A percentile compares a stretch with the other conserved stretches of the same genome.
These are phyloP conservation scores for Enteromius unitaeniatus DNA, from an alignment of 2,797 vertebrate species.

Conservation along the genomic window DNA sequence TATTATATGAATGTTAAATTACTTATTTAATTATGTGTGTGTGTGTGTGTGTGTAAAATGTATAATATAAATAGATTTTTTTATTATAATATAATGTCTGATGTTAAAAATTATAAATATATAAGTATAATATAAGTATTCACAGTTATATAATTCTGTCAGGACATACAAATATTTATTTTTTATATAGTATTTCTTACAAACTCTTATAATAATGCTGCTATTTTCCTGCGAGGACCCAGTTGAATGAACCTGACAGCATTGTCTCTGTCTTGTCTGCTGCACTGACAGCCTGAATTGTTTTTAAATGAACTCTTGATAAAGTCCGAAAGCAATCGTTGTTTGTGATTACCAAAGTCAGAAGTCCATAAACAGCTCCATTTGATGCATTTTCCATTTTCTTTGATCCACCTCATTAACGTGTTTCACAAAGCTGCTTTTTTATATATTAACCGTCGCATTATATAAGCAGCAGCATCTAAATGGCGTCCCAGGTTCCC, in stretches of 20 bases:
- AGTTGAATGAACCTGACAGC: neutral
- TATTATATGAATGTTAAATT: too few species aligned
- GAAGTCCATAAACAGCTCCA: neutral
- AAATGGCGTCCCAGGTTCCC: neutral
- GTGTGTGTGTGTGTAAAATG: too few species aligned
- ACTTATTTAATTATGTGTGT: too few species aligned
- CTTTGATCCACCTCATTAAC: slow-evolving; percentile 15
- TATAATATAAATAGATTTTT: too few species aligned
- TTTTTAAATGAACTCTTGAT: slow-evolving; percentile 9
- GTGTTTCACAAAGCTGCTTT: neutral
- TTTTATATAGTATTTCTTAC: neutral
- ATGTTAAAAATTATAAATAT: too few species aligned
- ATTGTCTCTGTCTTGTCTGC: neutral
- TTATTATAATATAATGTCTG: too few species aligned
- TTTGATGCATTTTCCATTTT: neutral
- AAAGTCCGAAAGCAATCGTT: slow-evolving; percentile 9
- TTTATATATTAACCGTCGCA: neutral
- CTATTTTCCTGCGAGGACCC: neutral
- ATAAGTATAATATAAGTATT: too few species aligned
- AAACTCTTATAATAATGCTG: neutral
- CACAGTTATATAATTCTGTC: neutral
- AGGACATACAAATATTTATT: neutral
- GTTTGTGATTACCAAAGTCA: neutral
- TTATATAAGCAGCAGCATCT: neutral
- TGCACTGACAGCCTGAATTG: neutral